A percentile compares a stretch with the other conserved stretches of the same genome.
These are phyloP conservation scores for Pachliopta kotzebuea DNA, from an alignment of 2,888 invertebrate species.

Conservation along the genomic window DNA sequence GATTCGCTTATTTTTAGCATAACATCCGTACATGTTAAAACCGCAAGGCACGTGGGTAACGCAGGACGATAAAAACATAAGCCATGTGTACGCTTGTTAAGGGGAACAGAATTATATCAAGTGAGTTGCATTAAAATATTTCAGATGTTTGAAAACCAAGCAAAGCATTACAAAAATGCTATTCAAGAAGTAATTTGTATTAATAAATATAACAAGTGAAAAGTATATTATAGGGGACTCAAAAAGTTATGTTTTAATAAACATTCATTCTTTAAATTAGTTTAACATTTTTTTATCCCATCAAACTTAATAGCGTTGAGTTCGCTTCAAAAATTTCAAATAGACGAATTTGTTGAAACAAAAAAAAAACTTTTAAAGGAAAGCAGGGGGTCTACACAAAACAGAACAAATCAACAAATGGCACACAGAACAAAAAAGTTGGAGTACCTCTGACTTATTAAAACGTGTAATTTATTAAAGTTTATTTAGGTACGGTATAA, in stretches of 20 bases:
- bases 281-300: no score
- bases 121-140: background rate
- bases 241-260: no score
- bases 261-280: no score
- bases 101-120: background rate
- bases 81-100: background rate
- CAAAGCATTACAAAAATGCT: no score
- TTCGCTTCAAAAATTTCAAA: no score
- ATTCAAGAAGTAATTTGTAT: no score
- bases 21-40: conserved; percentile 34
- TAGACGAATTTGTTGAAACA: no score
- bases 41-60: conserved; percentile 29
- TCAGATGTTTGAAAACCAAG: no score
- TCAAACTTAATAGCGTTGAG: no score
- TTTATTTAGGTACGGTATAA: background rate
- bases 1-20: conserved; percentile 49
- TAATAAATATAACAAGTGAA: no score
- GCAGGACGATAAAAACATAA: background rate
- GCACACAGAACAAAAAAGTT: conserved; percentile 3
- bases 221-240: no score
- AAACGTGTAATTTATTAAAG: background rate
- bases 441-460: background rate
- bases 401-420: background rate
- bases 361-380: background rate
- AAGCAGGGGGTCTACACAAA: conserved; percentile 2